A percentile compares a stretch with the other conserved stretches of the same genome.
Evolutionary conservation across 1,140 invertebrate species (phyloP).

Genomic region (Drosophila oshimai): DNA sequence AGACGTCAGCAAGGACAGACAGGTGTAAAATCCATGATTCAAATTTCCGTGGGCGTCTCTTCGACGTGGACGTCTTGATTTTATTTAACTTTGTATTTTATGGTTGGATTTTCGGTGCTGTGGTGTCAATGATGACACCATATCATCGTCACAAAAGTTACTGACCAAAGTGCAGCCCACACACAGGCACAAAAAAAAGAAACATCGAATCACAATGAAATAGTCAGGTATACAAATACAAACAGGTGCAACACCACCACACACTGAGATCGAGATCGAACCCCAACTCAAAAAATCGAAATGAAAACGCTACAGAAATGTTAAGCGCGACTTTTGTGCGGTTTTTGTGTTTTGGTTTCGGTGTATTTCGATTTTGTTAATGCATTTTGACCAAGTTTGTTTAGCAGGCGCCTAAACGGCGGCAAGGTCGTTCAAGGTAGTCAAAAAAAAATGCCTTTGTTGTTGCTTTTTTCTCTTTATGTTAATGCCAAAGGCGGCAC

Average conservation of each 20-base stretch:
- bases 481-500: conserved; percentile 36
- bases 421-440: conserved; percentile 77
- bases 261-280: neutral
- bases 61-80: conserved; percentile 32
- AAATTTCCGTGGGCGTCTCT: conserved; percentile 29
- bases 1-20: conserved; percentile 49
- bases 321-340: conserved; percentile 40
- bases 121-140: conserved; percentile 78
- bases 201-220: conserved; percentile 15
- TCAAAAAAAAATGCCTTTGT: conserved; percentile 53
- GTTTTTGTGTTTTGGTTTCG: conserved; percentile 15
- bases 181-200: neutral
- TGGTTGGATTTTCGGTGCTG: conserved; percentile 26
- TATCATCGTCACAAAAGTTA: conserved; percentile 31
- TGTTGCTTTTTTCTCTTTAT: conserved; percentile 18
- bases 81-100: conserved; percentile 31
- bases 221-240: neutral
- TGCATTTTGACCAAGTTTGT: conserved; percentile 75
- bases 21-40: conserved; percentile 28
- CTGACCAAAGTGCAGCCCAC: conserved; percentile 45
- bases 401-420: conserved; percentile 58
- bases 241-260: neutral
- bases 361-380: conserved; percentile 43
- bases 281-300: conserved; percentile 7
- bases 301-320: conserved; percentile 34